Percentiles rank a stretch among this genome's conserved stretches.
Evolutionary conservation across 2,888 invertebrate species (phyloP).

Genomic region (Frankliniella fusca): DNA sequence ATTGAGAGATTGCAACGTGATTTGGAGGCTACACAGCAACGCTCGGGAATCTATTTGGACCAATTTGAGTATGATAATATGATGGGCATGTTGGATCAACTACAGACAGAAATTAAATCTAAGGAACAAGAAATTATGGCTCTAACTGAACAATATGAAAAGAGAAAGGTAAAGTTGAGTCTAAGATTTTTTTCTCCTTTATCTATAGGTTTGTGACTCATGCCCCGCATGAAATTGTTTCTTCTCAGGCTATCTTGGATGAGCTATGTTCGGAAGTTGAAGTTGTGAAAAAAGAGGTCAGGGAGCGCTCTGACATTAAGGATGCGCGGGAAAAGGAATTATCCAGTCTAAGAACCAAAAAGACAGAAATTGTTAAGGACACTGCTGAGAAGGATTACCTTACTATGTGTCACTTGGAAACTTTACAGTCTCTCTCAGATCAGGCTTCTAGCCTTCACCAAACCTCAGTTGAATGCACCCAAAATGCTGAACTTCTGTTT

Average conservation of each 20-base stretch:
- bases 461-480: background rate
- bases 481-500: background rate
- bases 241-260: background rate
- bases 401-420: background rate
- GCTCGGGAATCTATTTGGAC: conserved; percentile 79
- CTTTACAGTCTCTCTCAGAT: background rate
- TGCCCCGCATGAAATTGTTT: background rate
- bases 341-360: background rate
- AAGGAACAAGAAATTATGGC: background rate
- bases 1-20: conserved; percentile 84
- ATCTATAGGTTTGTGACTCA: background rate
- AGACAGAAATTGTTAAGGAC: background rate
- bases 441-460: background rate
- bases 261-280: background rate
- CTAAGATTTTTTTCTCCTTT: background rate
- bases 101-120: background rate
- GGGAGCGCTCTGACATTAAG: background rate
- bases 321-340: background rate
- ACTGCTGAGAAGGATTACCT: conserved; percentile 3
- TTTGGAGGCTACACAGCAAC: conserved; percentile 78
- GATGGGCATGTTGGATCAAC: conserved; percentile 58
- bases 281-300: background rate
- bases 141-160: background rate
- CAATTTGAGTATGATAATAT: conserved; percentile 76
- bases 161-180: background rate